Percentiles rank a stretch among this genome's conserved stretches.
Conservation (phyloP, 35 echinoderm and acorn worm genomes). For the Stichopus chloronotus region DNA sequence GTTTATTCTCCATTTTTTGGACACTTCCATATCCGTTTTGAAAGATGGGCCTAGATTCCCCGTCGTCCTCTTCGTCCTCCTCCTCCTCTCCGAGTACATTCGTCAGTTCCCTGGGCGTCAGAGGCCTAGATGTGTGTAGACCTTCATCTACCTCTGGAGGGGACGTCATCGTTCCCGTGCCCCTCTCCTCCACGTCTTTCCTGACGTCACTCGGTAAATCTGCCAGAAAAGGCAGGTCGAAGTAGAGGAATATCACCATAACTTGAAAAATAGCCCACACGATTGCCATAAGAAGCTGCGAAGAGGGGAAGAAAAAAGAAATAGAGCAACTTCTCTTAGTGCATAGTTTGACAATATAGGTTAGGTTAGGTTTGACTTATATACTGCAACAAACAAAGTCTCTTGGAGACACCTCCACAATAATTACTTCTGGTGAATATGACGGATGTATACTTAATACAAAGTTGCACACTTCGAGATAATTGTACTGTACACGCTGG, state of each 20-base stretch:
- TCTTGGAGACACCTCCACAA: no score
- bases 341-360: no score
- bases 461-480: no score
- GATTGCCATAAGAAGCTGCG: conserved; percentile 80
- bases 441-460: no score
- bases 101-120: background rate
- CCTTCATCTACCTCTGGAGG: background rate
- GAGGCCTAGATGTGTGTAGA: background rate
- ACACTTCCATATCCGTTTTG: background rate
- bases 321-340: no score
- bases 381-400: no score
- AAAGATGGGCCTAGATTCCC: background rate
- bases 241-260: conserved; percentile 74
- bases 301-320: background rate
- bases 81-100: background rate
- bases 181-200: background rate
- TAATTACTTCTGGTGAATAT: no score
- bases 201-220: background rate
- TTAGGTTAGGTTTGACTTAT: no score
- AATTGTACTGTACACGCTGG: no score
- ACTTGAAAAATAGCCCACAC: conserved; percentile 73
- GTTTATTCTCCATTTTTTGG: background rate
- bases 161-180: background rate
- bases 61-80: background rate
- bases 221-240: conserved; percentile 72